Conservation (phyloP, 2,888 invertebrate species). For the Bedellia somnulentella region DNA sequence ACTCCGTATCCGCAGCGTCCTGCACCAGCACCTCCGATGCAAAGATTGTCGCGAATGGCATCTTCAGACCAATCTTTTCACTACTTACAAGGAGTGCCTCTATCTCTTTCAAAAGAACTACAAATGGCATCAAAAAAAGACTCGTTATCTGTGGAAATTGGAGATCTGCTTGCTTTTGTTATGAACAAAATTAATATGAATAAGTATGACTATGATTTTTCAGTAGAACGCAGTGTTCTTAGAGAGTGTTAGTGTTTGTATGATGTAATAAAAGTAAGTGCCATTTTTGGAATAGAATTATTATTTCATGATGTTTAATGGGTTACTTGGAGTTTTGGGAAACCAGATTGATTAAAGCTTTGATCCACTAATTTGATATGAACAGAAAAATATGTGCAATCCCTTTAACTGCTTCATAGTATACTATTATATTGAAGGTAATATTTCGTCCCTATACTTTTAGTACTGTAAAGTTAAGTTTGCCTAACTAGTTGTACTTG, state of each 20-base stretch:
- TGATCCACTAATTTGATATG: no score
- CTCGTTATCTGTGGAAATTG: slow-evolving; percentile 43
- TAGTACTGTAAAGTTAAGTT: no score
- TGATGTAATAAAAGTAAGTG: no score
- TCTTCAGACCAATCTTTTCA: slow-evolving; percentile 32
- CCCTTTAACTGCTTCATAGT: no score
- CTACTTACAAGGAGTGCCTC: slow-evolving; percentile 60
- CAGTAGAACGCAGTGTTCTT: slow-evolving; percentile 55
- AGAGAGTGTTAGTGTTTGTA: slow-evolving; percentile 35
- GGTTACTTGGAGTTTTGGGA: no score
- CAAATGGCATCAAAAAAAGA: slow-evolving; percentile 48
- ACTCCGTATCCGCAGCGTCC: slow-evolving; percentile 12
- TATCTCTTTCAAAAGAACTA: slow-evolving; percentile 47
- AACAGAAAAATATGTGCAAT: no score
- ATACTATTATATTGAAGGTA: no score
- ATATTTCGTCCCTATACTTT: no score
- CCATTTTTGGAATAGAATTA: no score
- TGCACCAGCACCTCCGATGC: slow-evolving; percentile 31
- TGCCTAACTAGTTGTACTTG: no score
- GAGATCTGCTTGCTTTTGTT: slow-evolving; percentile 53
- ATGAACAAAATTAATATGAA: slow-evolving; percentile 41
- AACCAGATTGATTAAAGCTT: no score
- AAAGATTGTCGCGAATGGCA: slow-evolving; percentile 14
- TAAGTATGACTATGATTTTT: slow-evolving; percentile 53
- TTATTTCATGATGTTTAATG: no score